These are phyloP conservation scores for Drosophila atroscutellata DNA, from an alignment of 2,888 invertebrate genomes.

Conservation along the genomic window DNA sequence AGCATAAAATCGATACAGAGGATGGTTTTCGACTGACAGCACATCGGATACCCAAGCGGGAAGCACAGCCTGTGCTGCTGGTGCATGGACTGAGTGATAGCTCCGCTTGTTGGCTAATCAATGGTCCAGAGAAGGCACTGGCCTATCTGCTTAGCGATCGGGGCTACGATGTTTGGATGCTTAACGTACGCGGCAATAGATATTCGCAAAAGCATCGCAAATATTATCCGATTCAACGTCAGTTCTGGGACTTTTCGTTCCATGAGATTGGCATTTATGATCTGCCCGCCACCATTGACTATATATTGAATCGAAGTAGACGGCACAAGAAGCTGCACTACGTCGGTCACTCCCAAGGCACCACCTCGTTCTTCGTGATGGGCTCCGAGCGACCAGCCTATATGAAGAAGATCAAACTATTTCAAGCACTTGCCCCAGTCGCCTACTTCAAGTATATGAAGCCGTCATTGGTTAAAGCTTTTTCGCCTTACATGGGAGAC, in stretches of 20 bases:
- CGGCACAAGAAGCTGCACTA: conserved; percentile 86
- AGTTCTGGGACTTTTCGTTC: conserved; percentile 88
- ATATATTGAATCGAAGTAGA: conserved; percentile 86
- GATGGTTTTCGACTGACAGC: conserved; percentile 91
- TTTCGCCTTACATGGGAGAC: conserved; percentile 6
- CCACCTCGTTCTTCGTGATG: conserved; percentile 84
- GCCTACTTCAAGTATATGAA: conserved; percentile 84
- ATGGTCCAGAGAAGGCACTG: conserved; percentile 87
- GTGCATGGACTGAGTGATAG: conserved; percentile 90
- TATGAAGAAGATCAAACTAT: conserved; percentile 86
- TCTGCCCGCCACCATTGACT: conserved; percentile 88
- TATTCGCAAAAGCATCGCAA: conserved; percentile 86
- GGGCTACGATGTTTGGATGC: conserved; percentile 88
- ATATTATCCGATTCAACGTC: conserved; percentile 85
- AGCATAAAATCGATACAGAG: conserved; percentile 87
- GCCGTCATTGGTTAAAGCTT: conserved; percentile 60
- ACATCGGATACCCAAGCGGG: conserved; percentile 88
- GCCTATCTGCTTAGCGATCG: conserved; percentile 86
- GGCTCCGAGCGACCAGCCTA: conserved; percentile 85
- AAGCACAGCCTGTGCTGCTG: conserved; percentile 87
- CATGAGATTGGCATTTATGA: conserved; percentile 90
- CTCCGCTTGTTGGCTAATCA: conserved; percentile 90
- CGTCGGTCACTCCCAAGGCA: conserved; percentile 89
- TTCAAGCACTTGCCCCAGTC: conserved; percentile 86
- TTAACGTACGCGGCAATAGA: conserved; percentile 88